These are phyloP conservation scores for Dromiciops gliroides DNA, from an alignment of 2,113 vertebrate genomes.

Conservation along the genomic window DNA sequence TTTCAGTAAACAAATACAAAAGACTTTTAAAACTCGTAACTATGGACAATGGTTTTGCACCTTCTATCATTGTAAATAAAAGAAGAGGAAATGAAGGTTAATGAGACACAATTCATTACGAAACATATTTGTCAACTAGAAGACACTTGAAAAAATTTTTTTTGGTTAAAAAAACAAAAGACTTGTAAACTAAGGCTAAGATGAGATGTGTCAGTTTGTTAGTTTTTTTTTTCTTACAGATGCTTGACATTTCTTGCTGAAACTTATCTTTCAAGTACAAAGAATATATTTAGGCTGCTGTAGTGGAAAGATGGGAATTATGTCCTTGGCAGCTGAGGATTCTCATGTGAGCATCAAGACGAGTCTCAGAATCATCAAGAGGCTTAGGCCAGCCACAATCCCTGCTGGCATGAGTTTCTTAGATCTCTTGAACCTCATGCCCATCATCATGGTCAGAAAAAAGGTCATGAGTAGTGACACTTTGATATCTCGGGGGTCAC, in stretches of 20 bases:
- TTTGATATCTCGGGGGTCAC: slow-evolving; percentile 88
- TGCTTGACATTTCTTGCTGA: slow-evolving; percentile 16
- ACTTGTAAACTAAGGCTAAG: not conserved
- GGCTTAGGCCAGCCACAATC: slow-evolving; percentile 90
- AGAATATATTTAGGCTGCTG: slow-evolving; percentile 34
- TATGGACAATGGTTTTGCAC: not conserved
- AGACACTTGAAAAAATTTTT: slow-evolving; percentile 9
- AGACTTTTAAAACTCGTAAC: not conserved
- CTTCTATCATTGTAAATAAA: slow-evolving; percentile 30
- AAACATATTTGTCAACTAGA: slow-evolving; percentile 19
- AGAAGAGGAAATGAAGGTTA: not conserved
- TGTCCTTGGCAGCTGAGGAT: slow-evolving; percentile 2
- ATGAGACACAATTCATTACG: not conserved
- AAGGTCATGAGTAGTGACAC: slow-evolving; percentile 83
- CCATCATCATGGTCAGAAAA: slow-evolving; percentile 90
- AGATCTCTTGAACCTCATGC: slow-evolving; percentile 93
- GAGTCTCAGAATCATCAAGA: slow-evolving; percentile 93
- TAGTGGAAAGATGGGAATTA: not conserved
- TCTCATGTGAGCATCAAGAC: slow-evolving; percentile 85
- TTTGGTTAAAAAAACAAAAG: slow-evolving; percentile 1
- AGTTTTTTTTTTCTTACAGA: slow-evolving; percentile 24
- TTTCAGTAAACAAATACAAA: not conserved
- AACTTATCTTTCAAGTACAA: slow-evolving; percentile 63
- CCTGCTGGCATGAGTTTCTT: slow-evolving; percentile 94
- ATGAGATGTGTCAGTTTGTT: slow-evolving; percentile 11